A percentile compares a stretch with the other conserved stretches of the same genome.
These are phyloP conservation scores for Parus major DNA, from an alignment of 2,113 vertebrate species.

Conservation along the genomic window DNA sequence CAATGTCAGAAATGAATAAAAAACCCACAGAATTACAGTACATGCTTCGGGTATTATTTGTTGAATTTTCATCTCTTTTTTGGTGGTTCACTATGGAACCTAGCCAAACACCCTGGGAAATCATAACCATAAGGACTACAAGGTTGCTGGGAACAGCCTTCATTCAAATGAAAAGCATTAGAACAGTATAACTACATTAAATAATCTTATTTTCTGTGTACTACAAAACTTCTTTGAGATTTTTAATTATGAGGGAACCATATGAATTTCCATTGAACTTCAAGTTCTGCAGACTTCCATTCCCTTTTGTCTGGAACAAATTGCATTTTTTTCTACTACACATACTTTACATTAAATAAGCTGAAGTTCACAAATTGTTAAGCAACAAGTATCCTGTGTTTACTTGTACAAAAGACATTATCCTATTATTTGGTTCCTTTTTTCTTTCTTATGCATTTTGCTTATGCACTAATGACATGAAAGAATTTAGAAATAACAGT, in stretches of 20 bases:
- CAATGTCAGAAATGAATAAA: neutral
- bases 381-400: neutral
- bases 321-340: neutral
- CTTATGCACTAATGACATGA: accelerated
- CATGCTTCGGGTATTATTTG: neutral
- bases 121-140: neutral
- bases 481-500: neutral
- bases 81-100: neutral
- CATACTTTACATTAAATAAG: neutral
- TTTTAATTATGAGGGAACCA: neutral
- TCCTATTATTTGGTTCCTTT: neutral
- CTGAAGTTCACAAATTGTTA: neutral
- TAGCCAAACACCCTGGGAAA: neutral
- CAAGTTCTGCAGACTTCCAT: neutral
- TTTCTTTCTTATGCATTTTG: neutral
- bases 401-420: neutral
- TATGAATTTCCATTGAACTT: neutral
- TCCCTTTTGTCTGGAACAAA: neutral
- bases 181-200: neutral
- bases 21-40: neutral
- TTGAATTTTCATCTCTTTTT: neutral
- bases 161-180: neutral
- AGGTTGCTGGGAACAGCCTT: neutral
- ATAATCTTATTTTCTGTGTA: neutral
- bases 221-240: neutral